A percentile compares a stretch with the other conserved stretches of the same genome.
These are phyloP conservation scores for Dicrurus megarhynchus DNA, from an alignment of 2,113 vertebrate species.

Conservation along the genomic window DNA sequence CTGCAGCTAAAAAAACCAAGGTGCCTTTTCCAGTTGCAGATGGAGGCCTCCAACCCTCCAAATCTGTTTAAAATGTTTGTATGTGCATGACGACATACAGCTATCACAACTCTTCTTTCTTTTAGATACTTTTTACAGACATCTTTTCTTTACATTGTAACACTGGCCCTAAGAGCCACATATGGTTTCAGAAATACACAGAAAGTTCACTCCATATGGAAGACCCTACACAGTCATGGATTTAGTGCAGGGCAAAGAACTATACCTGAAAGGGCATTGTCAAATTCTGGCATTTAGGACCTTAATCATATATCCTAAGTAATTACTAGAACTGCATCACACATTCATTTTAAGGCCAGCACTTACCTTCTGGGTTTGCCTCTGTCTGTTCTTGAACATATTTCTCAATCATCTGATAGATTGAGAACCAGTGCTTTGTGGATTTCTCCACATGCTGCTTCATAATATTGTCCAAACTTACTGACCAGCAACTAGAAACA, in stretches of 20 bases:
- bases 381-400: slow-evolving; percentile 80
- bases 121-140: neutral
- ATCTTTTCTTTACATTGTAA: neutral
- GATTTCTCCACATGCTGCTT: slow-evolving; percentile 85
- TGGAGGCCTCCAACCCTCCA: neutral
- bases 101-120: neutral
- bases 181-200: neutral
- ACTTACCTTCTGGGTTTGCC: slow-evolving; percentile 70
- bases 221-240: neutral
- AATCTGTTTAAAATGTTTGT: neutral
- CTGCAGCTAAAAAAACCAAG: neutral
- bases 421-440: slow-evolving; percentile 91
- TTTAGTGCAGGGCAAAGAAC: neutral
- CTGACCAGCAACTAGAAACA: slow-evolving; percentile 88
- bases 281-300: neutral
- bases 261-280: neutral
- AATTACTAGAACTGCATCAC: neutral
- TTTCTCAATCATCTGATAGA: slow-evolving; percentile 92
- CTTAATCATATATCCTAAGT: neutral
- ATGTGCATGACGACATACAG: neutral
- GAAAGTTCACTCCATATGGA: neutral
- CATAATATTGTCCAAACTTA: slow-evolving; percentile 90
- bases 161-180: neutral
- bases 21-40: neutral
- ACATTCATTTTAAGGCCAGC: neutral